Base-by-base conservation (phyloP, 2,797 vertebrate species). In the Fundulus diaphanus region DNA sequence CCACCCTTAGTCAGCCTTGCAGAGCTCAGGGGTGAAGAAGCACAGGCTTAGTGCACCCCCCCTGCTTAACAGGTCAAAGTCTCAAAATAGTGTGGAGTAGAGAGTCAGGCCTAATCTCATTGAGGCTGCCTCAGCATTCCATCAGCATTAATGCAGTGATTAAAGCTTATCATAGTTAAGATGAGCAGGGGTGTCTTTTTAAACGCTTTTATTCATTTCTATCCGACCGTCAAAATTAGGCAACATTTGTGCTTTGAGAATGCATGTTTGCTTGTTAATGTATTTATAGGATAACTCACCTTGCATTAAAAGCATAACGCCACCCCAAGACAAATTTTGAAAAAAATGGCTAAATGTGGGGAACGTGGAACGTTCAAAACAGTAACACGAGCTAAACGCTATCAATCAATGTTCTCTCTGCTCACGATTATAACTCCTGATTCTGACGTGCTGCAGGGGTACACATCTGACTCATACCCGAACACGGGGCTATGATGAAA, bases 61-160 rank as follows among this genome's bases (percentile, higher is more conserved):
- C 46, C 78, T 86, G 77, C 81, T 92, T 92, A 89, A 80, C 75
- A 59, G 90, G 92, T 88, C 83, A 88, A 83, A 83, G 89, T 90
- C 88, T 85, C 82, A 81, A 90, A 89, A 89, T 82, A 83, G 70
- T 78, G 92, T 77, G 76, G 74, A 76, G 82, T 78, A 80, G 74
- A 76, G 80, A 73, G 82, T 76, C 77, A 75, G 84, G 72, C 51
- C 18, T 90, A 90, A 90, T 89, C 90, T 91, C 85, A 87, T 86
- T 85, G 83, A 68, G 84, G 74, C 81, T 87, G 87, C 81, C 84
- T 88, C 89, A 75, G 87, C 73, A 46, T 81, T 80, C 82, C 82
- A 74, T 91, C 84, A 59, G 80, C 82, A 90, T 92, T 89, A 92
- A 85, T 85, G 88, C 89, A 87, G 87, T 88, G 82, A 87, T 86